Percentiles rank a stretch among this genome's conserved stretches.
Conservation (phyloP, 2,113 vertebrate species). For the Oreotrochilus melanogaster region DNA sequence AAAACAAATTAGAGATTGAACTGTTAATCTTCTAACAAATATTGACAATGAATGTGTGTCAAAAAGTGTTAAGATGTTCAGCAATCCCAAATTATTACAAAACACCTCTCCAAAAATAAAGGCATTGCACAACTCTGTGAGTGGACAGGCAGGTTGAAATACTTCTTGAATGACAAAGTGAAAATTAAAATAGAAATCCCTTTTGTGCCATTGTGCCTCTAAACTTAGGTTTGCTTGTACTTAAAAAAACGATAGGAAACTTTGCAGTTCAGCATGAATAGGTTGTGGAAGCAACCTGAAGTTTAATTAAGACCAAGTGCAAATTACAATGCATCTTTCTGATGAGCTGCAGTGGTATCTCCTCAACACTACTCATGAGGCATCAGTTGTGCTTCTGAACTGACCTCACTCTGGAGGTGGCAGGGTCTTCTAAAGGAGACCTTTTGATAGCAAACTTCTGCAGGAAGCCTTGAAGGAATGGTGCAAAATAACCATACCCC, state of each 20-base stretch:
- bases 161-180: background rate
- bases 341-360: background rate
- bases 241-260: background rate
- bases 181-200: background rate
- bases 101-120: background rate
- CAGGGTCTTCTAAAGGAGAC: background rate
- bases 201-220: background rate
- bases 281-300: background rate
- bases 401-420: background rate
- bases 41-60: background rate
- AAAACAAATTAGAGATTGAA: background rate
- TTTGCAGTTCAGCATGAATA: background rate
- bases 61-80: background rate
- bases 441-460: background rate
- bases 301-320: background rate
- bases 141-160: background rate
- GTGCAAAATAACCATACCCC: background rate
- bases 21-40: background rate
- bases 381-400: background rate
- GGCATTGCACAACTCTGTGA: background rate
- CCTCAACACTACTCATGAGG: accelerated
- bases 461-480: background rate
- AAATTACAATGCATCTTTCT: background rate
- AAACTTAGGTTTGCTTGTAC: background rate
- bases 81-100: background rate